Conservation (phyloP, 2,888 invertebrate genomes). For the Ametastegia equiseti region DNA sequence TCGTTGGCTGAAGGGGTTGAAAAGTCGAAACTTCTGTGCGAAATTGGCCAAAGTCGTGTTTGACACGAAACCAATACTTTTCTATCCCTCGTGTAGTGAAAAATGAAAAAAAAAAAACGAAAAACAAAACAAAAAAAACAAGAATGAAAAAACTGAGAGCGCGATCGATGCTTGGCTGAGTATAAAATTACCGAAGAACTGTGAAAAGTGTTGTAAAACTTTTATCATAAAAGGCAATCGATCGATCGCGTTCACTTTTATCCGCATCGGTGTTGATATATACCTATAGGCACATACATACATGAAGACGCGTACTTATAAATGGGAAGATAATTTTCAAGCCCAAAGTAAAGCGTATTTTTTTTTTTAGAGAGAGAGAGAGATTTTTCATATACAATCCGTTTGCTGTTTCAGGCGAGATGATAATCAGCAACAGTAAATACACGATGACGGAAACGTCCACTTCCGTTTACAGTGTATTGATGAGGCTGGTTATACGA, state of each 20-base stretch:
- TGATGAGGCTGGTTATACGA: conserved; percentile 88
- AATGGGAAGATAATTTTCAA: not conserved
- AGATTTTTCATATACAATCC: not conserved
- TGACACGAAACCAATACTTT: too few relatives aligned
- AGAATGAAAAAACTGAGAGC: not conserved
- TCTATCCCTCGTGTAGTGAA: too few relatives aligned
- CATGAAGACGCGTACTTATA: too few relatives aligned
- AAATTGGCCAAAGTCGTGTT: too few relatives aligned
- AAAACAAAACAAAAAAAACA: not conserved
- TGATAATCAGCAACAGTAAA: conserved; percentile 93
- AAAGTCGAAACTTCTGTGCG: too few relatives aligned
- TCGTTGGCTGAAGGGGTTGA: too few relatives aligned
- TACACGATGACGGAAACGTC: conserved; percentile 90
- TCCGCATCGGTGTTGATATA: not conserved
- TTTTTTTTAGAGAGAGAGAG: too few relatives aligned
- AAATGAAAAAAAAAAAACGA: not conserved
- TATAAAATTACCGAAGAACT: not conserved
- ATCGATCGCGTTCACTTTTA: not conserved
- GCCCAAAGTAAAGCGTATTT: too few relatives aligned
- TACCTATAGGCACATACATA: too few relatives aligned
- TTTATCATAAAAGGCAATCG: not conserved
- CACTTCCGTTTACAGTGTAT: conserved; percentile 89
- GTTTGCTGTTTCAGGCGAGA: conserved; percentile 83
- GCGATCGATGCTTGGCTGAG: not conserved
- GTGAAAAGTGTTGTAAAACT: not conserved